phyloP scores from a whole-genome alignment of 2,797 vertebrate species.

The Chaetodon trifasciatus region DNA sequence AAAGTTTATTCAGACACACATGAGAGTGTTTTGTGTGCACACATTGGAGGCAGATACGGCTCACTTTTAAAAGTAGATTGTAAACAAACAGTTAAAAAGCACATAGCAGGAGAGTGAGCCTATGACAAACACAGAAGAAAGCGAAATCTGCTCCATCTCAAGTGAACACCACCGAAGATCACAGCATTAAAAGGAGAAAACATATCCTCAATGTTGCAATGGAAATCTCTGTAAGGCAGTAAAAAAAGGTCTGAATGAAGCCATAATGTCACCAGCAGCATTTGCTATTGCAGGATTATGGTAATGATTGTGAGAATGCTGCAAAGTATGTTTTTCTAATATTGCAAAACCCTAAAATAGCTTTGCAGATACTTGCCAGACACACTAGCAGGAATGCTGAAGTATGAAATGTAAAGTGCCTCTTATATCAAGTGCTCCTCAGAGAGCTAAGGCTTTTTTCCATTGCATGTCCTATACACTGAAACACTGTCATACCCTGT shows the following conservation, averaged over 20 bases:
- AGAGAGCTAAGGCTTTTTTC: slow-evolving; percentile 25
- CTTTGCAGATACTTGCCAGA: slow-evolving; percentile 1
- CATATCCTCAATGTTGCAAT: slow-evolving; percentile 12
- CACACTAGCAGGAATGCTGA: background rate
- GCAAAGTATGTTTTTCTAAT: slow-evolving; percentile 2
- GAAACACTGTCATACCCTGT: slow-evolving; percentile 29
- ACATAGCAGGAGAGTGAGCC: background rate
- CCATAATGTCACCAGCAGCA: slow-evolving; percentile 14
- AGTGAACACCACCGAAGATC: slow-evolving; percentile 17
- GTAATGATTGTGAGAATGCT: slow-evolving; percentile 15
- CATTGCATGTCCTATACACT: slow-evolving; percentile 2
- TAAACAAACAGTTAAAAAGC: background rate
- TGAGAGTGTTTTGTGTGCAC: background rate
- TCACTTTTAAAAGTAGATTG: slow-evolving; percentile 17
- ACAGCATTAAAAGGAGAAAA: slow-evolving; percentile 20
- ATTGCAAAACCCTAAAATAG: slow-evolving; percentile 14
- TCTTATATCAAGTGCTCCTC: slow-evolving; percentile 18
- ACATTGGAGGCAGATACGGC: background rate
- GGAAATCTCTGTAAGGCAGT: background rate
- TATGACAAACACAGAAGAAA: background rate
- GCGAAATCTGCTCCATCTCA: background rate
- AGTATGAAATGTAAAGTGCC: slow-evolving; percentile 2
- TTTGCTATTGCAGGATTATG: slow-evolving; percentile 12
- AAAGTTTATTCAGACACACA: background rate
- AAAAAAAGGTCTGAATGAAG: slow-evolving; percentile 31